Evolutionary conservation across 2,113 vertebrate genomes (phyloP).

Genomic region (Callipepla californica): DNA sequence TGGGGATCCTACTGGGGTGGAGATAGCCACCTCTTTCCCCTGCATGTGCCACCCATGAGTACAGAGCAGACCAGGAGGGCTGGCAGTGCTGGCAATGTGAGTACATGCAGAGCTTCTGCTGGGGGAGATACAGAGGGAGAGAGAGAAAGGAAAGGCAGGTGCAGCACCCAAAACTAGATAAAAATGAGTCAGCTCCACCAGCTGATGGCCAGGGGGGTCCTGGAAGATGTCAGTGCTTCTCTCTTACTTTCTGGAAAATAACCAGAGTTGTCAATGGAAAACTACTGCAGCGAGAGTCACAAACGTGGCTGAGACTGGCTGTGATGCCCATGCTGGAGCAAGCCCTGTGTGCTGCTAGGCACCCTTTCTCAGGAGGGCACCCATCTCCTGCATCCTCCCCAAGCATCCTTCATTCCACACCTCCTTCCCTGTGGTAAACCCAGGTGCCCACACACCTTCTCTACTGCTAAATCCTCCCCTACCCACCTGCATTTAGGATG

Average conservation of each 20-base stretch:
- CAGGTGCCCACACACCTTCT: neutral
- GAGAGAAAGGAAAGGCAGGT: neutral
- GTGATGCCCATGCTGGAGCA: neutral
- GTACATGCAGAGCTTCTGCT: neutral
- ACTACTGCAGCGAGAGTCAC: conserved; percentile 42
- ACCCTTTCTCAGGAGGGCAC: fast-evolving
- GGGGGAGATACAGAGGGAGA: neutral
- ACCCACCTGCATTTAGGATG: neutral
- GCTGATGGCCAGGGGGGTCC: neutral
- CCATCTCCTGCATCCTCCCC: neutral
- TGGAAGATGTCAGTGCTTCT: conserved; percentile 25
- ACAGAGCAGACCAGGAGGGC: neutral
- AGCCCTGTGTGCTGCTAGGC: fast-evolving
- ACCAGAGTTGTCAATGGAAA: conserved; percentile 11
- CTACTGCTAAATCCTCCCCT: neutral
- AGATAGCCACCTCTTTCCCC: neutral
- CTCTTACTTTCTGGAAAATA: conserved; percentile 56
- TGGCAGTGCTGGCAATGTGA: fast-evolving
- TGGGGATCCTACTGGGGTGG: neutral
- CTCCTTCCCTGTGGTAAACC: neutral
- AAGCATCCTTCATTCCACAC: neutral
- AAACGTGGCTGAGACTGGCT: fast-evolving
- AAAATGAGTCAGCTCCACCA: conserved; percentile 35
- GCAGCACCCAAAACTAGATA: neutral
- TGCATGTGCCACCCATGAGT: fast-evolving